Percentiles rank a stretch among this genome's conserved stretches.
Evolutionary conservation across 2,888 invertebrate genomes (phyloP).

Genomic region (Tridacna crocea): DNA sequence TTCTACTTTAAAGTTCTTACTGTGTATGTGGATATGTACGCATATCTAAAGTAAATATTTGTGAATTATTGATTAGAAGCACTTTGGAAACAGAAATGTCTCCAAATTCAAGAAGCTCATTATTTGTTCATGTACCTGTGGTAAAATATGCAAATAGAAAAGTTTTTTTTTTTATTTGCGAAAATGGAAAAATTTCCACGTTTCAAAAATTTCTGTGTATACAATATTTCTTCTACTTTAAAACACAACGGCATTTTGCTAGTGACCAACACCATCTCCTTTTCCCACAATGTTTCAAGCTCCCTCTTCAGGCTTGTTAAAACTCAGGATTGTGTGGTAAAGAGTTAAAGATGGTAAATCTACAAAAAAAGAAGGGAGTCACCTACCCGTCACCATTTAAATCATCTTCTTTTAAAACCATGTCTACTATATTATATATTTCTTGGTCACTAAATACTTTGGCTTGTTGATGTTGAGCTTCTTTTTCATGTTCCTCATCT

Average conservation of each 20-base stretch:
- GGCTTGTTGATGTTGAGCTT: constrained; percentile 34
- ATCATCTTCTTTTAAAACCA: constrained; percentile 76
- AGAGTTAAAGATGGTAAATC: not conserved
- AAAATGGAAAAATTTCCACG: not conserved
- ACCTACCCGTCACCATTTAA: constrained; percentile 75
- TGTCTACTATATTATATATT: constrained; percentile 77
- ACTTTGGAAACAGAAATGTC: too few relatives aligned
- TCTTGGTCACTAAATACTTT: constrained; percentile 76
- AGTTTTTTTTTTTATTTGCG: not conserved
- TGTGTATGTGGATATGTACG: too few relatives aligned
- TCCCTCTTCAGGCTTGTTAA: not conserved
- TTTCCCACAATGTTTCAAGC: not conserved
- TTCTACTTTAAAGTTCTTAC: too few relatives aligned
- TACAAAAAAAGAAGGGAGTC: not conserved
- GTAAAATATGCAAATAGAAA: too few relatives aligned
- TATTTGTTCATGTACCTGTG: too few relatives aligned
- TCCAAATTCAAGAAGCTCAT: too few relatives aligned
- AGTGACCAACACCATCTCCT: not conserved
- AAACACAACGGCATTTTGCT: too few relatives aligned
- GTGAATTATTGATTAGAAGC: too few relatives aligned
- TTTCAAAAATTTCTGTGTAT: not conserved
- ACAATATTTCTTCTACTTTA: too few relatives aligned
- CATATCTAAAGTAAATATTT: too few relatives aligned
- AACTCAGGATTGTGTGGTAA: not conserved
- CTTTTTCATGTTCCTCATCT: constrained; percentile 47